Evolutionary conservation across 2,888 invertebrate species (phyloP).

Genomic region (Ophion ventricosus): DNA sequence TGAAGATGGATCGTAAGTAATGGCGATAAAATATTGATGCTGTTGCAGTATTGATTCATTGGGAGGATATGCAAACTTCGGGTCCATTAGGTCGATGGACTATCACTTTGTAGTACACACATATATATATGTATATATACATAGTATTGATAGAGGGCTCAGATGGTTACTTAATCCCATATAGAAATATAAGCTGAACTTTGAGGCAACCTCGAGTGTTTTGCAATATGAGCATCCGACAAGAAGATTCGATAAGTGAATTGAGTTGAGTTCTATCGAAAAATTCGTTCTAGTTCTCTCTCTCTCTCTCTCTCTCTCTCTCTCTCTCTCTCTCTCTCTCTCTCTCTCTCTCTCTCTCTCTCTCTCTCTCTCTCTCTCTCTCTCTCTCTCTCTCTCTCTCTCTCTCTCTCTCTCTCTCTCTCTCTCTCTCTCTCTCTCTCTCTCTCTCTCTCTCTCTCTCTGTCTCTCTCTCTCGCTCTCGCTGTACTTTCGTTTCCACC

Average conservation of each 20-base stretch:
- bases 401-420: not conserved
- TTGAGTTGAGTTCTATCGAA: slow-evolving; percentile 51
- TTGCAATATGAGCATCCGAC: slow-evolving; percentile 34
- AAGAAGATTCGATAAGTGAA: slow-evolving; percentile 51
- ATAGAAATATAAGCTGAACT: slow-evolving; percentile 50
- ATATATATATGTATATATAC: not conserved
- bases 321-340: not conserved
- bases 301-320: not conserved
- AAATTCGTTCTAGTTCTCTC: slow-evolving; percentile 39
- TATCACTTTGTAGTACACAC: not conserved
- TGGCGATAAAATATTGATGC: slow-evolving; percentile 11
- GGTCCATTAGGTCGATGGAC: slow-evolving; percentile 7
- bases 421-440: not conserved
- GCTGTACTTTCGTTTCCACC: not conserved
- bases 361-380: not conserved
- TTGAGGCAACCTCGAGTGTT: slow-evolving; percentile 16
- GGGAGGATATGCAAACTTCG: slow-evolving; percentile 5
- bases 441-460: not conserved
- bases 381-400: not conserved
- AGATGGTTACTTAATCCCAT: slow-evolving; percentile 46
- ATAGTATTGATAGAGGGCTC: slow-evolving; percentile 32
- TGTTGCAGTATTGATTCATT: not conserved
- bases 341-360: not conserved
- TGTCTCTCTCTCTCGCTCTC: too few species aligned
- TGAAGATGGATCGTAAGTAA: not conserved